phyloP scores from a whole-genome alignment of 2,888 invertebrate species.

The Acrobasis consociella region DNA sequence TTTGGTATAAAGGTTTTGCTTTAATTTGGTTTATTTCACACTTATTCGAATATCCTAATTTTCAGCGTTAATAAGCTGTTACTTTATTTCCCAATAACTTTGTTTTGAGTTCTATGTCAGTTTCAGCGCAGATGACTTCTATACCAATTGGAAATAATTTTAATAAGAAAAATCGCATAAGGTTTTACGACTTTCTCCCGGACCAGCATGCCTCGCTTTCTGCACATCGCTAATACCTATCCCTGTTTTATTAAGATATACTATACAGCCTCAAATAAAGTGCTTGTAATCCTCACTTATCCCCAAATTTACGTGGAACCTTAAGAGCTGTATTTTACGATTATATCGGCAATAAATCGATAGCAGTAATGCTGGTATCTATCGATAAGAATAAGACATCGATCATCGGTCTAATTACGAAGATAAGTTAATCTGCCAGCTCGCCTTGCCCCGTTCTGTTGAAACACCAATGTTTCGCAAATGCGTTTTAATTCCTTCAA shows the following conservation, averaged over 20 bases:
- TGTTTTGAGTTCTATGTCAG: too few relatives aligned
- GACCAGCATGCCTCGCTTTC: too few relatives aligned
- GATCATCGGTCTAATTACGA: conserved; percentile 75
- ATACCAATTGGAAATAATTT: too few relatives aligned
- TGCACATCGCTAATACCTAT: too few relatives aligned
- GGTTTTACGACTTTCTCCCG: too few relatives aligned
- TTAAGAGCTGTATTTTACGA: conserved; percentile 50
- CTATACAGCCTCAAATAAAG: conserved; percentile 15
- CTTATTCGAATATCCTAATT: too few relatives aligned
- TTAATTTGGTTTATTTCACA: too few relatives aligned
- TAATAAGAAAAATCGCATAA: too few relatives aligned
- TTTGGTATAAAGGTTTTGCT: too few relatives aligned
- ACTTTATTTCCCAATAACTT: too few relatives aligned
- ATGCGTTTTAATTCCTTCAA: neutral
- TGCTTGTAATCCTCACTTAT: conserved; percentile 38
- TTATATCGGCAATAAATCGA: conserved; percentile 62
- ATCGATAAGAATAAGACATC: conserved; percentile 66
- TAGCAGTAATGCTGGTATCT: conserved; percentile 56
- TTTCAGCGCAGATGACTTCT: too few relatives aligned
- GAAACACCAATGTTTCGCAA: conserved; percentile 6
- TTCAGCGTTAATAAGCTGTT: too few relatives aligned
- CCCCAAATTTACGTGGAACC: conserved; percentile 39
- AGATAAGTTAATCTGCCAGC: conserved; percentile 41
- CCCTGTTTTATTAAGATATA: neutral
- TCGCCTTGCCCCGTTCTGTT: neutral